These are phyloP conservation scores for Silurus lanzhouensis DNA, from an alignment of 2,797 vertebrate species.

Conservation along the genomic window DNA sequence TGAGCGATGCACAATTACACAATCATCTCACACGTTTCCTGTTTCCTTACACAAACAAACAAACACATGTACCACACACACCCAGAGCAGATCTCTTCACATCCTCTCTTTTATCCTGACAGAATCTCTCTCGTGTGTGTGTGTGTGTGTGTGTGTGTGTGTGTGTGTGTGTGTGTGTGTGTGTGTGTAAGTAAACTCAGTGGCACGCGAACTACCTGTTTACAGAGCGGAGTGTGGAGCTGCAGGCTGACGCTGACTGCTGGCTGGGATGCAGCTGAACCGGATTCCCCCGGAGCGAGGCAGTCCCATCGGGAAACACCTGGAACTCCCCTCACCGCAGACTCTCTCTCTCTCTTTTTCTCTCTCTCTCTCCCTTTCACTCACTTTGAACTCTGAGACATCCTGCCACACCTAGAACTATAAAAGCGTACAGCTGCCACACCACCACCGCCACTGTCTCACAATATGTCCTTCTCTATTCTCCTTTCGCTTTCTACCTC, in stretches of 20 bases:
- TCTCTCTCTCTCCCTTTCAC: slow-evolving; percentile 8
- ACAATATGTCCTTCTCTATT: slow-evolving; percentile 15
- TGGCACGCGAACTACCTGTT: slow-evolving; percentile 47
- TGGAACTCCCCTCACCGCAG: slow-evolving; percentile 62
- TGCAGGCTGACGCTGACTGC: not conserved
- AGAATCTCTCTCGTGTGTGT: not conserved
- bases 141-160: too few relatives aligned
- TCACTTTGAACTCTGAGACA: slow-evolving; percentile 5
- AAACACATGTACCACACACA: too few relatives aligned
- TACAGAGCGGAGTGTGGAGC: slow-evolving; percentile 14
- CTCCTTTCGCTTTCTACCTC: slow-evolving; percentile 45
- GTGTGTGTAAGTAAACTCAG: too few relatives aligned
- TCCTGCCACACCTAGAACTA: slow-evolving; percentile 32
- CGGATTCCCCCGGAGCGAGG: slow-evolving; percentile 56
- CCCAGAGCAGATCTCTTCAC: too few relatives aligned
- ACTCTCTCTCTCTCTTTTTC: not conserved
- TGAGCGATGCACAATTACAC: too few relatives aligned
- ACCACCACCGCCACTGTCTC: slow-evolving; percentile 1
- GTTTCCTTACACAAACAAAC: too few relatives aligned
- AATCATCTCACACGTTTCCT: too few relatives aligned
- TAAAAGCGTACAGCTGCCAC: slow-evolving; percentile 21
- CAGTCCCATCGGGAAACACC: slow-evolving; percentile 67
- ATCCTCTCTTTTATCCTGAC: too few relatives aligned
- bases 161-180: too few relatives aligned
- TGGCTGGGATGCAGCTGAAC: slow-evolving; percentile 29